These are phyloP conservation scores for Anoplopoma fimbria DNA, from an alignment of 2,113 vertebrate genomes.

Conservation along the genomic window DNA sequence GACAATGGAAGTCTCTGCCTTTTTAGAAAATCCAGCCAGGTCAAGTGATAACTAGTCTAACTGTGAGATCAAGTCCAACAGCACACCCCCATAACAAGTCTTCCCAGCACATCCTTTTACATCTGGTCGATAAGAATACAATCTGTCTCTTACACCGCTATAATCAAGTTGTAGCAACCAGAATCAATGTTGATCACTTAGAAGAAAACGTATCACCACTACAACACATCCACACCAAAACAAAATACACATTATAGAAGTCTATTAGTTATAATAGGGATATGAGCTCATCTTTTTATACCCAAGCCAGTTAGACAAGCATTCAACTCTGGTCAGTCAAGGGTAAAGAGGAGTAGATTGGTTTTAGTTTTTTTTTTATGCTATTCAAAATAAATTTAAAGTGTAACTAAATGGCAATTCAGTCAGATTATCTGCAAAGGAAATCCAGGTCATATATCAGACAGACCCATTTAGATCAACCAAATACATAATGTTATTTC, in stretches of 20 bases:
- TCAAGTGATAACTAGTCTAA: neutral
- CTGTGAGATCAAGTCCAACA: no score
- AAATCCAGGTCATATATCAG: neutral
- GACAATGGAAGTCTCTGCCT: neutral
- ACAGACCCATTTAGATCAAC: neutral
- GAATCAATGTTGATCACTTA: neutral
- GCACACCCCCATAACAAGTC: no score
- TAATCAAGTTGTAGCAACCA: slow-evolving; percentile 1
- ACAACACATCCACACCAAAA: slow-evolving; percentile 8
- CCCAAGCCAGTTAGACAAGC: neutral
- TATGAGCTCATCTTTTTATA: slow-evolving; percentile 1
- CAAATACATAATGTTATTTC: neutral
- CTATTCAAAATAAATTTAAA: neutral
- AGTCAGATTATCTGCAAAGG: neutral
- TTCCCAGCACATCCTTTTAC: neutral
- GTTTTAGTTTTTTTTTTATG: neutral
- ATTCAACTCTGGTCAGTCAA: neutral
- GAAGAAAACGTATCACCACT: neutral
- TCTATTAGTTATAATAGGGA: neutral
- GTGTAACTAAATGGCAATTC: neutral
- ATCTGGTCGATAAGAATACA: neutral
- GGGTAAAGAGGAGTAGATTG: neutral
- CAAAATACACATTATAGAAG: neutral
- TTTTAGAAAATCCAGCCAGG: slow-evolving; percentile 1
- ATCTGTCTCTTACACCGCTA: neutral